Percentiles rank a stretch among this genome's conserved stretches.
Evolutionary conservation across 2,113 vertebrate species (phyloP).

Genomic region (Corapipo altera): DNA sequence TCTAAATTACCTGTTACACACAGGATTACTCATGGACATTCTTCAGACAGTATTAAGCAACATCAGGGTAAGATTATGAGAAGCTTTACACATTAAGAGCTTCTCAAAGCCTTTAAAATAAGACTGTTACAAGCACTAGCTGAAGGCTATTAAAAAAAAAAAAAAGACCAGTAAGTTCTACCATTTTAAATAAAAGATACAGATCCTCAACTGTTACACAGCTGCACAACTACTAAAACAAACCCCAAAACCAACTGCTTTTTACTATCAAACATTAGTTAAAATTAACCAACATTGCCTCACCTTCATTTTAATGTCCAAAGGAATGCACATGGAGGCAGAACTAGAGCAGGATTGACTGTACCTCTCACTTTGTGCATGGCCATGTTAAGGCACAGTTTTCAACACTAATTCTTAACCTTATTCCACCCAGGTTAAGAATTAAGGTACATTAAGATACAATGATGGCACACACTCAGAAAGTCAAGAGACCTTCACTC

Average conservation of each 20-base stretch:
- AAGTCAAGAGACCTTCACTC: neutral
- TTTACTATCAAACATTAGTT: neutral
- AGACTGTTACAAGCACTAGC: neutral
- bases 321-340: neutral
- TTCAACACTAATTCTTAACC: neutral
- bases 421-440: neutral
- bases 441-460: neutral
- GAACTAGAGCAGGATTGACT: neutral
- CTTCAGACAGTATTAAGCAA: neutral
- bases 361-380: neutral
- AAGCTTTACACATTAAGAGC: conserved; percentile 9
- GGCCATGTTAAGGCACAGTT: neutral
- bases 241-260: neutral
- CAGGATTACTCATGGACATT: neutral
- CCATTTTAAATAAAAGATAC: neutral
- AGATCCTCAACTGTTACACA: neutral
- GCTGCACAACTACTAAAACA: neutral
- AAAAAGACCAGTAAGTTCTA: neutral
- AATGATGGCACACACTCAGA: accelerated
- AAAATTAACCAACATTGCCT: neutral
- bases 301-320: neutral
- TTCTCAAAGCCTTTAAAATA: conserved; percentile 22
- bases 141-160: neutral
- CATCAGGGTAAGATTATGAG: conserved; percentile 15
- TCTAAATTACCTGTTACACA: neutral